Percentiles rank a stretch among this genome's conserved stretches.
phyloP scores from a whole-genome alignment of 2,888 invertebrate species.

The Osedax fenrisi region DNA sequence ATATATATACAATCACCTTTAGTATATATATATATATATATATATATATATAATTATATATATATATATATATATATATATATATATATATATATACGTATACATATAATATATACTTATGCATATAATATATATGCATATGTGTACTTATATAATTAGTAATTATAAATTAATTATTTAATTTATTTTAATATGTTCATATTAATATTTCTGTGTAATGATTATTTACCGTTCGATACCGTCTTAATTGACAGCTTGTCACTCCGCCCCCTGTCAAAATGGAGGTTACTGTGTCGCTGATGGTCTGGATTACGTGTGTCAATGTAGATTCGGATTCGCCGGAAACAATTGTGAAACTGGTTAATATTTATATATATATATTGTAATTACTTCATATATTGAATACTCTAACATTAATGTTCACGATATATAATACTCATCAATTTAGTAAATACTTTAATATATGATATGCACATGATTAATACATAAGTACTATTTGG shows the following conservation, averaged over 20 bases:
- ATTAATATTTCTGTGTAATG: too few species aligned
- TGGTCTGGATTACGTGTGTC: constrained; percentile 3
- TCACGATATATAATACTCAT: too few species aligned
- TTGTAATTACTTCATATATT: too few species aligned
- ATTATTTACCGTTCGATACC: too few species aligned
- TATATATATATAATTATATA: neutral
- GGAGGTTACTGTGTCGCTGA: neutral
- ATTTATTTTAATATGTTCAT: too few species aligned
- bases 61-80: neutral
- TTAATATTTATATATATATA: neutral
- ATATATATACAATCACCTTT: neutral
- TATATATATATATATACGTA: neutral
- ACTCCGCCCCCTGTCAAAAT: constrained; percentile 8
- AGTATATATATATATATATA: neutral
- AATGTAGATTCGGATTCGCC: constrained; percentile 2
- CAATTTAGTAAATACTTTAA: too few species aligned
- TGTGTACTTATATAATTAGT: too few species aligned
- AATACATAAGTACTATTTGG: too few species aligned
- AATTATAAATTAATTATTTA: too few species aligned
- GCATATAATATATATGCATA: neutral
- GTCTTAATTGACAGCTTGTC: neutral
- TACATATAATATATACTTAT: neutral
- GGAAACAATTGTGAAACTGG: constrained; percentile 11
- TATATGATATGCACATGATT: too few species aligned
- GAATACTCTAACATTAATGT: too few species aligned